phyloP scores from a whole-genome alignment of 2,797 vertebrate species.

The Hozukius guyotensis region DNA sequence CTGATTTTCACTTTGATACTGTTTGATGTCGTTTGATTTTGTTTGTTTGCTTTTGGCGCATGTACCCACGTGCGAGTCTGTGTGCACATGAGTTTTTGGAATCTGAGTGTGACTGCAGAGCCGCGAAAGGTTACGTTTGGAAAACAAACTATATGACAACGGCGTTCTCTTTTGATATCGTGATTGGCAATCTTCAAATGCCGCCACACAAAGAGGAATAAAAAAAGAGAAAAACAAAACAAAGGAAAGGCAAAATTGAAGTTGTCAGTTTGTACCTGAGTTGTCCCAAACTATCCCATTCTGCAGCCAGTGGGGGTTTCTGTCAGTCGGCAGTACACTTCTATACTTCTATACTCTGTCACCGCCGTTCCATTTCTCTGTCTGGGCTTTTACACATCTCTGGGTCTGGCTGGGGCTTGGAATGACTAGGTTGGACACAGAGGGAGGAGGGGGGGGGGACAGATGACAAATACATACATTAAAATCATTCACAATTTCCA shows the following conservation, averaged over 20 bases:
- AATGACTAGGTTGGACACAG: conserved; percentile 52
- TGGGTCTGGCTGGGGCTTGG: conserved; percentile 45
- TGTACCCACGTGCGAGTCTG: neutral
- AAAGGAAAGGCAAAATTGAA: conserved; percentile 63
- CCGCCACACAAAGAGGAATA: conserved; percentile 51
- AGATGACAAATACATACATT: conserved; percentile 56
- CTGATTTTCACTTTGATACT: conserved; percentile 66
- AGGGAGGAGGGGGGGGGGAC: neutral
- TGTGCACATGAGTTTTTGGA: conserved; percentile 33
- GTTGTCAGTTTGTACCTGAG: conserved; percentile 71
- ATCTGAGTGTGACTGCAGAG: conserved; percentile 49
- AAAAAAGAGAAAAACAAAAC: neutral
- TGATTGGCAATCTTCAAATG: conserved; percentile 74
- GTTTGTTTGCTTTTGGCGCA: conserved; percentile 38
- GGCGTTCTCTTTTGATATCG: conserved; percentile 62
- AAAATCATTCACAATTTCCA: conserved; percentile 62
- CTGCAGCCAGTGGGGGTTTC: conserved; percentile 72
- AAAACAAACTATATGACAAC: conserved; percentile 65
- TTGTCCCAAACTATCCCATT: conserved; percentile 70
- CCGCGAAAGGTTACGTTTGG: conserved; percentile 51
- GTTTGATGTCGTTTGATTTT: conserved; percentile 61
- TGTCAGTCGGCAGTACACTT: conserved; percentile 52
- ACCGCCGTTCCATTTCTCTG: conserved; percentile 43
- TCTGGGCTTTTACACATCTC: conserved; percentile 49
- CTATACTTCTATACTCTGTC: conserved; percentile 46